These are phyloP conservation scores for Ernsta delagoae DNA, from an alignment of 2,888 invertebrate species.

Conservation along the genomic window DNA sequence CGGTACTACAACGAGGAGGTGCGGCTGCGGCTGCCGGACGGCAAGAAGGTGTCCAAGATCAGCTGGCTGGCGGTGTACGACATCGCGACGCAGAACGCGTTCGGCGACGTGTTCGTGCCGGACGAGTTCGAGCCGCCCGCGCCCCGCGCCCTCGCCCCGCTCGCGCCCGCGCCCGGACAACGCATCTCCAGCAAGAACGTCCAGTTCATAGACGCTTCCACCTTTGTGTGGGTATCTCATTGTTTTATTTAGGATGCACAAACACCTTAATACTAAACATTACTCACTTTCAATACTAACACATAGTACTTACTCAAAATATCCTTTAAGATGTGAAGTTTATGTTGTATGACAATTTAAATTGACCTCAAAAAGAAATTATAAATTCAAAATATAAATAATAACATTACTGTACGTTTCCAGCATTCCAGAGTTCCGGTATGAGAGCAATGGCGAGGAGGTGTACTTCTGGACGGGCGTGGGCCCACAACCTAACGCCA, in stretches of 20 bases:
- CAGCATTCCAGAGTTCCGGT: constrained; percentile 89
- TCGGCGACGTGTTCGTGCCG: constrained; percentile 95
- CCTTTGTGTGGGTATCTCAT: constrained; percentile 78
- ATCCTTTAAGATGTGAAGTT: too few species aligned
- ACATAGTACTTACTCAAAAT: too few species aligned
- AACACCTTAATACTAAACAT: too few species aligned
- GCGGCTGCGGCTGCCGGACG: constrained; percentile 91
- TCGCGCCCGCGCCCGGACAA: constrained; percentile 58
- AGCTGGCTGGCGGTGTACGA: constrained; percentile 97
- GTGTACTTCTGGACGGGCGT: constrained; percentile 95
- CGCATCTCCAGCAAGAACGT: constrained; percentile 88
- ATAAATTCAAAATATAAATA: too few species aligned
- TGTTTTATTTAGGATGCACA: too few species aligned
- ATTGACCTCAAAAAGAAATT: too few species aligned
- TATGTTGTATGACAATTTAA: too few species aligned
- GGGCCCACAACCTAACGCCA: constrained; percentile 93
- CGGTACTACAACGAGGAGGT: constrained; percentile 95
- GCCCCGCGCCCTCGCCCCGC: constrained; percentile 81
- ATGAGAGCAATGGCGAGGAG: constrained; percentile 90
- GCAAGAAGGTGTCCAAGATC: constrained; percentile 93
- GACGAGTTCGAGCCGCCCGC: constrained; percentile 95
- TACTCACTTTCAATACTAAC: too few species aligned
- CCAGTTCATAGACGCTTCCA: constrained; percentile 92
- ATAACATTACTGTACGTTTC: neutral
- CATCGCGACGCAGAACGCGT: constrained; percentile 93